A percentile compares a stretch with the other conserved stretches of the same genome.
These are phyloP conservation scores for Lutra lutra DNA, from an alignment of 2,797 vertebrate species.

Conservation along the genomic window DNA sequence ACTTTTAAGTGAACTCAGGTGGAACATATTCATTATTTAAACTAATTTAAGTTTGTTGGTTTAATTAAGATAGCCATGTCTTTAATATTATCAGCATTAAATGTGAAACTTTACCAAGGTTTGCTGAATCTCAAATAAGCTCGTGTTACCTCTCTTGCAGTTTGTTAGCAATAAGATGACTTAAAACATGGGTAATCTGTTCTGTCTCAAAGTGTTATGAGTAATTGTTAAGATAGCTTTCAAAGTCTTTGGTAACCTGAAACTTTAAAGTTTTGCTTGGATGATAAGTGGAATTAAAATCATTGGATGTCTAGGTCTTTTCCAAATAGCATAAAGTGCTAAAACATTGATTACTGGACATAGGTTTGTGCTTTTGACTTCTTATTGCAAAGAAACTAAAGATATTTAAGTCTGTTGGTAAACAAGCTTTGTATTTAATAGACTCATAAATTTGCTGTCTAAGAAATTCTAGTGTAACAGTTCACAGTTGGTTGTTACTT, in stretches of 20 bases:
- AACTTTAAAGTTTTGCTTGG: neutral
- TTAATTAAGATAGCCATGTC: neutral
- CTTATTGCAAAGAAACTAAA: neutral
- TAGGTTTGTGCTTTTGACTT: neutral
- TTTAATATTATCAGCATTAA: neutral
- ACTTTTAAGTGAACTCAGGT: neutral
- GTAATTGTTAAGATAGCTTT: neutral
- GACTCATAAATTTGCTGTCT: neutral
- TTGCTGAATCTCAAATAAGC: neutral
- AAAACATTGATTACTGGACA: neutral
- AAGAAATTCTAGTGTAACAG: neutral
- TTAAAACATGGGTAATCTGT: neutral
- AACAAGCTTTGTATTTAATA: neutral
- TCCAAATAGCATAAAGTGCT: neutral
- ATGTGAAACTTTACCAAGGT: neutral
- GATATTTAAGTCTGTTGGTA: neutral
- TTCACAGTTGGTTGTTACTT: neutral
- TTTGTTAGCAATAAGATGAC: neutral
- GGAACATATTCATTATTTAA: neutral
- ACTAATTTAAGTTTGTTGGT: neutral
- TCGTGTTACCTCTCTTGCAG: neutral
- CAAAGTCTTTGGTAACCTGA: neutral
- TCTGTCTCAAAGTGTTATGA: neutral
- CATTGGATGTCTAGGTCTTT: neutral
- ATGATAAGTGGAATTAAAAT: neutral